Evolutionary conservation across 2,888 invertebrate species (phyloP).

Genomic region (Acanthosepion esculentum): DNA sequence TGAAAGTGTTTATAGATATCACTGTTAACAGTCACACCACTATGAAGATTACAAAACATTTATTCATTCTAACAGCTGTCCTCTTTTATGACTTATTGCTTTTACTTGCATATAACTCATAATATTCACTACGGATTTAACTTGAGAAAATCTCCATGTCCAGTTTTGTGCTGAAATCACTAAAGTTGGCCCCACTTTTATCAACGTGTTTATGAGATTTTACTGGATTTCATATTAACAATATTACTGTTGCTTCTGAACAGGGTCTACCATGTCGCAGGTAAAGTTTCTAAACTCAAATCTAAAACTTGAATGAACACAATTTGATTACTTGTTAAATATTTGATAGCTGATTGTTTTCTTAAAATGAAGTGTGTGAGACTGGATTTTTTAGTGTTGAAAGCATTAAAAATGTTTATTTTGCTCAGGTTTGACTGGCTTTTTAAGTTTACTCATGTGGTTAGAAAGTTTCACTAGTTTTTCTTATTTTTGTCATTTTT

Average conservation of each 20-base stretch:
- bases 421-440: too few species aligned
- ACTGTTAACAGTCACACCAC: neutral
- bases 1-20: neutral
- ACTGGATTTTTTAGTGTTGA: too few species aligned
- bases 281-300: neutral
- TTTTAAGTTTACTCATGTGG: too few species aligned
- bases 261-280: neutral
- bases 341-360: neutral
- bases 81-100: neutral
- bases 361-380: neutral
- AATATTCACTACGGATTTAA: neutral
- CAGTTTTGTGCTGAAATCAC: too few species aligned
- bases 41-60: slow-evolving; percentile 1
- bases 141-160: neutral
- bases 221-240: too few species aligned
- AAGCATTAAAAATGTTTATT: too few species aligned
- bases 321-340: neutral
- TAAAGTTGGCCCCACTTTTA: neutral
- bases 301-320: neutral
- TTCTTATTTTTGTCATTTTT: too few species aligned
- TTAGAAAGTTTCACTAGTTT: too few species aligned
- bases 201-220: neutral
- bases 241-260: neutral
- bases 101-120: neutral
- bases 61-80: neutral